phyloP scores from a whole-genome alignment of 2,797 vertebrate species.

The Monodelphis domestica region DNA sequence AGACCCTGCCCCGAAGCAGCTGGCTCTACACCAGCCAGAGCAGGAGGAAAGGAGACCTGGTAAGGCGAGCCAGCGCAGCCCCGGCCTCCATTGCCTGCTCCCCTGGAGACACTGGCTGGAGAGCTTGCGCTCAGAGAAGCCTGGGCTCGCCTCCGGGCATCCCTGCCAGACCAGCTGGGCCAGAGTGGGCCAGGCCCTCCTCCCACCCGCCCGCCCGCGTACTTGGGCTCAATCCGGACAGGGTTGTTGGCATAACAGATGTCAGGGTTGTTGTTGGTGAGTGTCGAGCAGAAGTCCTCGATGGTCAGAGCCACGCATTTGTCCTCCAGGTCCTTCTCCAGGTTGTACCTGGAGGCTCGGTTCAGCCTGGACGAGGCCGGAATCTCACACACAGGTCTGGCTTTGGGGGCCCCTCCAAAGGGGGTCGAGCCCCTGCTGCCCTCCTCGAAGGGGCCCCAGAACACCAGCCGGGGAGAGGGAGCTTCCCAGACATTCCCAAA shows the following conservation, averaged over 20 bases:
- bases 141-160: no score
- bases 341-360: conserved; percentile 89
- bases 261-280: conserved; percentile 86
- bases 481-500: no score
- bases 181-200: not conserved
- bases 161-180: no score
- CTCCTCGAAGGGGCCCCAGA: not conserved
- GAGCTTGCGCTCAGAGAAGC: no score
- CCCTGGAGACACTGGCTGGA: no score
- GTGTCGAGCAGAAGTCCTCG: conserved; percentile 89
- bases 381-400: not conserved
- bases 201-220: conserved; percentile 69
- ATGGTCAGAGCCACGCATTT: conserved; percentile 90
- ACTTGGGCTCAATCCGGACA: conserved; percentile 82
- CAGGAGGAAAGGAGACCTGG: no score
- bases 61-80: no score
- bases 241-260: conserved; percentile 68
- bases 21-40: no score
- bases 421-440: not conserved
- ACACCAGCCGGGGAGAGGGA: not conserved
- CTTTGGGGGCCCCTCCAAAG: no score
- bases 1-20: no score
- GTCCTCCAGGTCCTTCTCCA: conserved; percentile 93
- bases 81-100: no score
- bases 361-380: conserved; percentile 86